phyloP scores from a whole-genome alignment of 35 echinoderm and acorn worm genomes.

The Nesometra sesokonis region DNA sequence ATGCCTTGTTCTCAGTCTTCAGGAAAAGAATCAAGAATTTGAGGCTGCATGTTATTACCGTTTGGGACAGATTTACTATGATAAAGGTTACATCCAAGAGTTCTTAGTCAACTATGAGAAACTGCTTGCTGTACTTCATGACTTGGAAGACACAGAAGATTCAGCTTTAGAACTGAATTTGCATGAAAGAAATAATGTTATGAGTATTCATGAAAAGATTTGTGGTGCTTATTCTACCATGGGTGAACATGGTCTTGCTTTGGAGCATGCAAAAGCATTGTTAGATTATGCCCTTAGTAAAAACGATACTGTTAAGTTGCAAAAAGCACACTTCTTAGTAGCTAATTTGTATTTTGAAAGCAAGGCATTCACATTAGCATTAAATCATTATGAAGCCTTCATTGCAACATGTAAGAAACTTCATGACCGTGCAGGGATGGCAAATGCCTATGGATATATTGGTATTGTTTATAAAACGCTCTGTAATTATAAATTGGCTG shows the following conservation, averaged over 20 bases:
- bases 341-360: slow-evolving; percentile 51
- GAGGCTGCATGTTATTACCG: slow-evolving; percentile 45
- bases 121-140: slow-evolving; percentile 50
- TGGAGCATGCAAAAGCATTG: slow-evolving; percentile 47
- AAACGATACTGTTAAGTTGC: slow-evolving; percentile 18
- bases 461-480: slow-evolving; percentile 64
- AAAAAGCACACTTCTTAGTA: slow-evolving; percentile 50
- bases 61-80: slow-evolving; percentile 49
- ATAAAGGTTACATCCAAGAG: slow-evolving; percentile 34
- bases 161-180: not conserved
- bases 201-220: slow-evolving; percentile 54
- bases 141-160: slow-evolving; percentile 13
- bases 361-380: slow-evolving; percentile 44
- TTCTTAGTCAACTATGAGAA: slow-evolving; percentile 65
- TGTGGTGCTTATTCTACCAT: slow-evolving; percentile 46
- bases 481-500: slow-evolving; percentile 47
- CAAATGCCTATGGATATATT: slow-evolving; percentile 73
- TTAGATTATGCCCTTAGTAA: slow-evolving; percentile 7
- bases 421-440: slow-evolving; percentile 61
- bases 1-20: slow-evolving; percentile 38
- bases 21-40: slow-evolving; percentile 37
- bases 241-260: slow-evolving; percentile 39
- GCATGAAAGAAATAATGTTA: slow-evolving; percentile 10
- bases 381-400: slow-evolving; percentile 70
- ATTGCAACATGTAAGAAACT: slow-evolving; percentile 33